These are phyloP conservation scores for Bicyclus anynana DNA, from an alignment of 1,140 invertebrate genomes.

Conservation along the genomic window DNA sequence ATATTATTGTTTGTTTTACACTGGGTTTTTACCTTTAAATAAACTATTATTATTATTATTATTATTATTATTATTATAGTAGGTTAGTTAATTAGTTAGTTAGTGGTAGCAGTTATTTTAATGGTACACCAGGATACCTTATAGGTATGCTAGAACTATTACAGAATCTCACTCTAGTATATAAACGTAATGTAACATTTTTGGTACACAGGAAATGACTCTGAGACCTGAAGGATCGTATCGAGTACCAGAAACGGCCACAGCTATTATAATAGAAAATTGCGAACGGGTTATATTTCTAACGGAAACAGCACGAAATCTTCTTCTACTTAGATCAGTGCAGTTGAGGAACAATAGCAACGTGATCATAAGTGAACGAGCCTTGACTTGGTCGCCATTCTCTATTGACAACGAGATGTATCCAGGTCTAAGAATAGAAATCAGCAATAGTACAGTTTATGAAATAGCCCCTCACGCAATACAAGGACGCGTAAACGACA, in stretches of 20 bases:
- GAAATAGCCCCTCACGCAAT: constrained; percentile 83
- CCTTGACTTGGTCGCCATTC: constrained; percentile 58
- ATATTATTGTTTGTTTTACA: no score
- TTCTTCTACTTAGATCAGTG: constrained; percentile 55
- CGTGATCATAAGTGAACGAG: constrained; percentile 54
- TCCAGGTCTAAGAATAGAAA: constrained; percentile 57
- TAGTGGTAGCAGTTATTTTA: no score
- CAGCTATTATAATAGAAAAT: constrained; percentile 74
- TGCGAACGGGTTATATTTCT: constrained; percentile 76
- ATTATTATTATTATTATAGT: no score
- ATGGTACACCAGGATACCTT: no score
- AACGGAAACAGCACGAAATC: constrained; percentile 61
- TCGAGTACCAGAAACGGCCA: constrained; percentile 73
- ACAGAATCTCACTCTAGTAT: no score
- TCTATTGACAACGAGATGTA: constrained; percentile 46
- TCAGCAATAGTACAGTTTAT: constrained; percentile 73
- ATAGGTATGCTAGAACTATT: no score
- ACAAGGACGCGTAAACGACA: constrained; percentile 82
- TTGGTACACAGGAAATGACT: constrained; percentile 77
- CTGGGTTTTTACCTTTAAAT: no score
- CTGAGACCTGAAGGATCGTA: constrained; percentile 78
- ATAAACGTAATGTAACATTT: constrained; percentile 1
- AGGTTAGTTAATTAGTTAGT: no score
- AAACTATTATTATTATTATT: no score
- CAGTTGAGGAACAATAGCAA: constrained; percentile 49